These are phyloP conservation scores for Panthera tigris DNA, from an alignment of 2,113 vertebrate genomes.

Conservation along the genomic window DNA sequence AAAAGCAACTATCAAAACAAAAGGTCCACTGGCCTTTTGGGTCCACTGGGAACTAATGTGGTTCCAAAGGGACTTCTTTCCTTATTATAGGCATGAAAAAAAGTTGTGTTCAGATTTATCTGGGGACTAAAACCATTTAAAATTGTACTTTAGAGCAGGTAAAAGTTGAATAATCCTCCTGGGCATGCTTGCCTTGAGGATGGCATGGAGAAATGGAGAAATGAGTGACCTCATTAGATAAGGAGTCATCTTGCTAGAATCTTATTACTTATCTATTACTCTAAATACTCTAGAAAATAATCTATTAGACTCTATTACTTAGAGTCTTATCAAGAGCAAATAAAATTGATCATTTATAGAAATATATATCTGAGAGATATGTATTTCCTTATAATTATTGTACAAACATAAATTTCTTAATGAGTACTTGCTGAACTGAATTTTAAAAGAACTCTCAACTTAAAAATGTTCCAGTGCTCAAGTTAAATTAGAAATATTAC, in stretches of 20 bases:
- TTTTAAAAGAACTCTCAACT: neutral
- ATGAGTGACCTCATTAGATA: neutral
- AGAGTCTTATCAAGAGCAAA: neutral
- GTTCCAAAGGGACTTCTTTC: neutral
- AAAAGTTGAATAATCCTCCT: neutral
- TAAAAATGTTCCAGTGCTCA: neutral
- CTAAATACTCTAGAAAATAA: too few relatives aligned
- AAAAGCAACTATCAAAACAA: neutral
- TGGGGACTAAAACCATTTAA: neutral
- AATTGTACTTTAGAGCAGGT: neutral
- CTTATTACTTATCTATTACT: neutral
- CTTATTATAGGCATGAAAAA: too few relatives aligned
- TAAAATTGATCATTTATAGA: neutral
- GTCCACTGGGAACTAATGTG: neutral
- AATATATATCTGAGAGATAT: neutral
- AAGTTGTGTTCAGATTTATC: neutral
- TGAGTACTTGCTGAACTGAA: neutral
- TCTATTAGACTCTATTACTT: too few relatives aligned
- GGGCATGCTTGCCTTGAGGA: neutral
- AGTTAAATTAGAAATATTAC: neutral
- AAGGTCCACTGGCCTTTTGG: neutral
- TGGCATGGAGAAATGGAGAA: neutral
- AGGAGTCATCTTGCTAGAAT: neutral
- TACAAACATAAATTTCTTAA: neutral
- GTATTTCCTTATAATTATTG: neutral